Evolutionary conservation across 1,140 invertebrate genomes (phyloP), one percentile per base, ranked within the genome.

Genomic region (Bombus vancouverensis): DNA sequence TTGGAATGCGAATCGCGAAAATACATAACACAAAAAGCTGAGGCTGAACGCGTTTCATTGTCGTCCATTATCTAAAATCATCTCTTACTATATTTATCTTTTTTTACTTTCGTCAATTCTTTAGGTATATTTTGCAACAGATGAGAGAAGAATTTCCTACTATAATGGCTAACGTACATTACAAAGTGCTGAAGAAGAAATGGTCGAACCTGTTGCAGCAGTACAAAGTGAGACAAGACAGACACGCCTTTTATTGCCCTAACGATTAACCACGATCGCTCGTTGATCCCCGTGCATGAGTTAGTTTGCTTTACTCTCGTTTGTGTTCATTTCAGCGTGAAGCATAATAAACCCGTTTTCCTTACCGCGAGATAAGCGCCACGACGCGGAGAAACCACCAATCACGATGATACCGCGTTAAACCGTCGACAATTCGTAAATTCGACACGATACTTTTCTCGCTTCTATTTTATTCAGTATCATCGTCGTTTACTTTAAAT

Each of bases 131-230:
- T n/a, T 80, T 93, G 37, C 85, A 87, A 68, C 90, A 91, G 59
- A 93, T 93, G 92, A 89, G 90, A 82, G 81, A 89, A 32, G 92
- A 93, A 74, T 93, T 92, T 76, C 92, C 92, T 65, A 90, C 86
- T 42, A 91, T 91, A 77, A 92, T 93, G 92, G 88, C 91, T 87
- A 92, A 93, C 85, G 91, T 93, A 59, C 92, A 93, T 77, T 93
- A 93, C 78, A 85, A 90, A 72, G 92, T 93, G 39, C 83, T 93
- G 47, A 93, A 93, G 87, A 93, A 93, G 88, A 93, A 93, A 84
- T 92, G 92, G 92, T 93, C 92, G 12, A 93, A 93, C 85, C 85
- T 93, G 78, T 87, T 93, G 71, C 92, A 93, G 80, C 92, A 93
- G 71, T 93, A 93, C 89, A 93, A 93, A 92, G 92, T 93, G 85